These are phyloP conservation scores for Bombus huntii DNA, from an alignment of 1,140 invertebrate species.

Conservation along the genomic window DNA sequence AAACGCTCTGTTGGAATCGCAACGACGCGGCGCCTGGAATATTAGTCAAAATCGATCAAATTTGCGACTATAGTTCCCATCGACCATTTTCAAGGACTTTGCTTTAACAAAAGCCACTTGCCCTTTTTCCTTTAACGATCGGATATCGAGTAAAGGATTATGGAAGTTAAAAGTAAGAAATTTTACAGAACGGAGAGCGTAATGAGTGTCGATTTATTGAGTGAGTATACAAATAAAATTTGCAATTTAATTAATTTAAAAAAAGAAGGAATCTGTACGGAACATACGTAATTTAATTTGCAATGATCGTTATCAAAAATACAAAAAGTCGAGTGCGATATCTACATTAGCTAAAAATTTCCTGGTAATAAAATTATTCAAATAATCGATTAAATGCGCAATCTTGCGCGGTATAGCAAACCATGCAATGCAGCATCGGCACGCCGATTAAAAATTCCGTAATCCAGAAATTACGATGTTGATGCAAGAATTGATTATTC, in stretches of 20 bases:
- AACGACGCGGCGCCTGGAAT: slow-evolving; percentile 37
- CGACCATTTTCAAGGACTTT: not conserved
- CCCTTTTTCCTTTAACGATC: not conserved
- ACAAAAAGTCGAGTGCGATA: not conserved
- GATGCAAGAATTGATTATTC: not conserved
- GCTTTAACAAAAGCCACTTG: not conserved
- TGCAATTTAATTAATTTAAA: too few species aligned
- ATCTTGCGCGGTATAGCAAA: not conserved
- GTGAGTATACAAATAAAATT: too few species aligned
- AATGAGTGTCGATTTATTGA: too few species aligned
- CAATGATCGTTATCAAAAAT: not conserved
- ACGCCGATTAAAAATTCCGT: slow-evolving; percentile 7
- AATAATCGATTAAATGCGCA: not conserved
- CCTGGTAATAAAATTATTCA: not conserved
- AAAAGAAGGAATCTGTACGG: too few species aligned
- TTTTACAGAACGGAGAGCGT: too few species aligned
- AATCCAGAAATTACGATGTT: not conserved
- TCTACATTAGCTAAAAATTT: not conserved
- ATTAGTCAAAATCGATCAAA: slow-evolving; percentile 34
- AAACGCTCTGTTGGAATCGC: slow-evolving; percentile 29
- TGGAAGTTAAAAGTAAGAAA: too few species aligned
- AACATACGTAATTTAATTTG: not conserved
- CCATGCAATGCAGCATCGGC: not conserved
- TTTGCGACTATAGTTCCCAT: not conserved
- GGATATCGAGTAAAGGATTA: not conserved